Base-by-base conservation (phyloP, 2,888 invertebrate genomes). In the Mesoligia furuncula region DNA sequence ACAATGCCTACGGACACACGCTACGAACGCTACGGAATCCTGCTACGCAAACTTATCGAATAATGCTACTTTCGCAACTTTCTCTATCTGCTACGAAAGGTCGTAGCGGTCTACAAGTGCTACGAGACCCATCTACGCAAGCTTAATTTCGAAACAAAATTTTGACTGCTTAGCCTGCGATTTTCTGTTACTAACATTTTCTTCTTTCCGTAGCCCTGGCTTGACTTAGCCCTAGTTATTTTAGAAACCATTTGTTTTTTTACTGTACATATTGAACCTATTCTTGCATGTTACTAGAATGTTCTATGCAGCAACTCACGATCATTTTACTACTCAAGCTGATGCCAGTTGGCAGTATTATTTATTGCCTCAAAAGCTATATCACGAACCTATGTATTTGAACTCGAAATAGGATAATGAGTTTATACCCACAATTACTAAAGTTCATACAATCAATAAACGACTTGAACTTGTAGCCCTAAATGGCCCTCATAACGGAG, bases 401-500 rank as follows among this genome's bases (percentile, higher is more conserved):
- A 80, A 82, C 75, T 74, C 69, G 27, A 66, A 80, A 71, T 85
- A 85, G 75, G 67, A 82, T 85, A 57, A 59, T 64, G 67, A 68
- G 70, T 83, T 69, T 62, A 59, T 64, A 45, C 24, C 68, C 36
- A 54, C 64, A 45, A 66, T 85, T 70, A 75, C 62, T 70, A 62
- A 42, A 72, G 76, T 83, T 76, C 76, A 75, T 27, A 65, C 59
- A 67, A 81, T 81, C 82, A 77, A 76, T 85, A 64, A 66, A 73
- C 36, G 73, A 80, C 31, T 68, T 39, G 39, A 64, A n/a, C 36
- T 17, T 79, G 68, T 79, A 62, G 31, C 51, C 59, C 42, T 69
- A 39, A 51, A 57, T 69, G 51, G 13, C 71, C 61, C 24, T 59
- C 48, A 36, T 84, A 80, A 61, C 31, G 36, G 61, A 36, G 59